Evolutionary conservation across 2,113 vertebrate species (phyloP), one percentile per base, ranked within the genome.

Genomic region (Forbesichthys agassizii): DNA sequence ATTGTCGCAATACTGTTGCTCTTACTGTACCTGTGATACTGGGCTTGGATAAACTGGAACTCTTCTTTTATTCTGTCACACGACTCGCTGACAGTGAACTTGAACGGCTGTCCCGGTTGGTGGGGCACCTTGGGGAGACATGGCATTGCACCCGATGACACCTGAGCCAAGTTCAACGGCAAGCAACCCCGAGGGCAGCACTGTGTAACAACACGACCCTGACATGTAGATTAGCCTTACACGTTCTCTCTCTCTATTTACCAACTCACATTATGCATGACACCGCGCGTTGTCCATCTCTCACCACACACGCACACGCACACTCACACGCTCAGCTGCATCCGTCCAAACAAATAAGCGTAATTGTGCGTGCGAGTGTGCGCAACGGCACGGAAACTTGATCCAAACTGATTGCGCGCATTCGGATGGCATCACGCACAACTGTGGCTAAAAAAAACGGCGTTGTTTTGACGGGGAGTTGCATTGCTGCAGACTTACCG

Each of bases 41-140:
- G 96, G 7, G 96, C 96, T 83, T 97, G 96, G 20, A 97, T 92
- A 75, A 98, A 97, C 93, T 97, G 95, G 88, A 97, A 97, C 88
- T 97, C 96, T 88, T 98, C 96, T 74, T 98, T 97, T 88, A 98
- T 98, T 74, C 96, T 93, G 78, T 98, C 96, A 87, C 96, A 91
- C 54, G 96, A 96, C 85, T 98, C 96, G 55, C 94, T 95, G 82
- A 97, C 95, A 16, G 96, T 97, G 88, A 98, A 97, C 89, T 98
- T 98, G 91, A 97, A 96, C 69, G 94, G 94, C 91, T 97, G 96
- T 58, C 95, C 95, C 81, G 95, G 95, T 93, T 97, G 96, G 79
- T 95, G 96, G 64, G 95, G 94, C 61, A 94, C 93, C 95, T 96
- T 89, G 9, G 60, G 54, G 58, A 51, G 20, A 81, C 47, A 62